Percentiles rank a stretch among this genome's conserved stretches.
Evolutionary conservation across 2,888 invertebrate genomes (phyloP).

Genomic region (Ommatoiulus sabulosus): DNA sequence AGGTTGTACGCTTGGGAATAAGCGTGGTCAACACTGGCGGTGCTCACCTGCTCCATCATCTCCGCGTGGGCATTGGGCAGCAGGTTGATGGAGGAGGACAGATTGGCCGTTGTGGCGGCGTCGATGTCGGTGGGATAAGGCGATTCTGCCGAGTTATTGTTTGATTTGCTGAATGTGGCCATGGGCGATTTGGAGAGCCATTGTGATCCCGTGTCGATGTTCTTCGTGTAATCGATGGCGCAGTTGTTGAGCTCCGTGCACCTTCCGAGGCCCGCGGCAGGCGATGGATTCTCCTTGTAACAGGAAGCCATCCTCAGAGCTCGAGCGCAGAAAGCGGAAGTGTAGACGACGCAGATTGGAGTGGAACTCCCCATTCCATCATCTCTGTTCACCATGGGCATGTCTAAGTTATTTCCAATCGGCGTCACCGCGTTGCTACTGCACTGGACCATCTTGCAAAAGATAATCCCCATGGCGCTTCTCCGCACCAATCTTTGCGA

Average conservation of each 20-base stretch:
- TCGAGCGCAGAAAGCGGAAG: background rate
- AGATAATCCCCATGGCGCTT: constrained; percentile 44
- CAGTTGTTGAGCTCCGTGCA: background rate
- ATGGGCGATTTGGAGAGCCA: background rate
- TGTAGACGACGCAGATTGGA: constrained; percentile 11
- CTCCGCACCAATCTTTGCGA: background rate
- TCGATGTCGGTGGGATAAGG: background rate
- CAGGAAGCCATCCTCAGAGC: background rate
- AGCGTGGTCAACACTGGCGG: background rate
- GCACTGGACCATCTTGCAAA: constrained; percentile 26
- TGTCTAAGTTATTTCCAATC: constrained; percentile 26
- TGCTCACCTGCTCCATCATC: background rate
- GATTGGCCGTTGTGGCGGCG: background rate
- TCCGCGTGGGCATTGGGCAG: background rate
- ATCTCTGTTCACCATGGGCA: background rate
- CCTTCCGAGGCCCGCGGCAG: background rate
- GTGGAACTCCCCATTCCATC: background rate
- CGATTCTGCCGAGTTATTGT: background rate
- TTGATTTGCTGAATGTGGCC: constrained; percentile 1
- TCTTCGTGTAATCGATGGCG: background rate
- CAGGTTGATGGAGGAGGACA: background rate
- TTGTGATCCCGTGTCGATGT: background rate
- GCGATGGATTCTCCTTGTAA: constrained; percentile 25
- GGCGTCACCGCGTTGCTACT: constrained; percentile 35
- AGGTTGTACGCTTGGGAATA: background rate